A percentile compares a stretch with the other conserved stretches of the same genome.
Evolutionary conservation across 2,888 invertebrate species (phyloP).

Genomic region (Phorcus lineatus): DNA sequence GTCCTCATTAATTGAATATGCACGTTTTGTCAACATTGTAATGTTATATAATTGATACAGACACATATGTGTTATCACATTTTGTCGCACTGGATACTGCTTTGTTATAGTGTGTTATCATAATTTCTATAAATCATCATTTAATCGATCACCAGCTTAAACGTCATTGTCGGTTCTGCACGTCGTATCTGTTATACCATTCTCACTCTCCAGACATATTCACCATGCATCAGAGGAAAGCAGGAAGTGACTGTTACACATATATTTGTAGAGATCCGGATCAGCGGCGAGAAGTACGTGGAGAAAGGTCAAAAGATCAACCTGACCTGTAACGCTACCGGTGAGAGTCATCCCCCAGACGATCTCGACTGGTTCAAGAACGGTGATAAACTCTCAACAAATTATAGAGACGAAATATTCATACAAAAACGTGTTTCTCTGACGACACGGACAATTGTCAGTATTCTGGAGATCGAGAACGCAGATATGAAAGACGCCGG

Average conservation of each 20-base stretch:
- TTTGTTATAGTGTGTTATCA: too few relatives aligned
- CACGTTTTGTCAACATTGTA: too few relatives aligned
- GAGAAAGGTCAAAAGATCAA: slow-evolving; percentile 54
- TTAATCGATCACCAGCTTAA: too few relatives aligned
- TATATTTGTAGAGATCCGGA: slow-evolving; percentile 41
- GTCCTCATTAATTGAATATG: too few relatives aligned
- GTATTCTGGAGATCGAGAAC: slow-evolving; percentile 51
- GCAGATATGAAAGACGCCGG: slow-evolving; percentile 56
- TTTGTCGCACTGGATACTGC: too few relatives aligned
- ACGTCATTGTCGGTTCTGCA: too few relatives aligned
- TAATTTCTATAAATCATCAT: too few relatives aligned
- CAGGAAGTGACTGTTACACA: neutral
- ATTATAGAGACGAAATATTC: slow-evolving; percentile 47
- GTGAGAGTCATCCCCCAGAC: slow-evolving; percentile 52
- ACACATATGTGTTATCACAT: too few relatives aligned
- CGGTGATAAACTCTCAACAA: slow-evolving; percentile 52
- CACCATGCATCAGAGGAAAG: neutral
- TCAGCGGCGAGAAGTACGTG: slow-evolving; percentile 50
- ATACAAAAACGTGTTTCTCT: slow-evolving; percentile 55
- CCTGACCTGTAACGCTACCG: slow-evolving; percentile 63
- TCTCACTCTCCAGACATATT: too few relatives aligned
- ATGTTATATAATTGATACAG: too few relatives aligned
- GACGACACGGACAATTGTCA: slow-evolving; percentile 52
- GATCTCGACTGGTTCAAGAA: slow-evolving; percentile 65
- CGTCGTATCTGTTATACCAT: too few relatives aligned